Percentiles rank a stretch among this genome's conserved stretches.
Evolutionary conservation across 2,888 invertebrate genomes (phyloP).

Genomic region (Tineola bisselliella): DNA sequence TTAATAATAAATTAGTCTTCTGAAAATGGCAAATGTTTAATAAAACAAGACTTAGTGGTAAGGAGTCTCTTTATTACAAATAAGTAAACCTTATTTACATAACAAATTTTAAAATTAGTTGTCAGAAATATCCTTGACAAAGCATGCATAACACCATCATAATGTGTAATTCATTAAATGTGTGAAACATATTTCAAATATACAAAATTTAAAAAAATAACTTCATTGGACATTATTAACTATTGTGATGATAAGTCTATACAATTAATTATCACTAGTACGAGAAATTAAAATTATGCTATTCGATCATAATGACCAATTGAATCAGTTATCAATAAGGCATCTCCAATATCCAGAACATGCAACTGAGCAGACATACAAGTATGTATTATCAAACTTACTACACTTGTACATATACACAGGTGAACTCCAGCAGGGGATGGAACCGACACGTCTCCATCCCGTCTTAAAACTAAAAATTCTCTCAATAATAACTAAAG

Average conservation of each 20-base stretch:
- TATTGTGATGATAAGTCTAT: neutral
- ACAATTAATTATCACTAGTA: neutral
- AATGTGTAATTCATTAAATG: neutral
- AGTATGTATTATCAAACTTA: too few species aligned
- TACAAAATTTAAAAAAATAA: conserved; percentile 10
- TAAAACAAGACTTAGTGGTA: conserved; percentile 40
- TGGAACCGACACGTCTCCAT: neutral
- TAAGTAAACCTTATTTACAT: conserved; percentile 47
- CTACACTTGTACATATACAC: too few species aligned
- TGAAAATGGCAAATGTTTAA: conserved; percentile 17
- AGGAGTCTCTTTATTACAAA: conserved; percentile 57
- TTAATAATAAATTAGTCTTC: too few species aligned
- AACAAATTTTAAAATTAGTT: conserved; percentile 29
- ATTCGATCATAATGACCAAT: neutral
- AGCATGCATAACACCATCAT: conserved; percentile 17
- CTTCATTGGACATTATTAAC: neutral
- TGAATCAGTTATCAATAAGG: neutral
- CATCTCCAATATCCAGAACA: neutral
- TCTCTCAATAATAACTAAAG: neutral
- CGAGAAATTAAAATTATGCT: neutral
- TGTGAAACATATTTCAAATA: neutral
- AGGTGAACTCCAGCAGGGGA: neutral
- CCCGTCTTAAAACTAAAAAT: neutral
- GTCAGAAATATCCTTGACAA: conserved; percentile 28
- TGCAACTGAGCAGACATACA: too few species aligned